Evolutionary conservation across 2,888 invertebrate species (phyloP), one percentile per base, ranked within the genome.

Genomic region (Stenichneumon culpator): DNA sequence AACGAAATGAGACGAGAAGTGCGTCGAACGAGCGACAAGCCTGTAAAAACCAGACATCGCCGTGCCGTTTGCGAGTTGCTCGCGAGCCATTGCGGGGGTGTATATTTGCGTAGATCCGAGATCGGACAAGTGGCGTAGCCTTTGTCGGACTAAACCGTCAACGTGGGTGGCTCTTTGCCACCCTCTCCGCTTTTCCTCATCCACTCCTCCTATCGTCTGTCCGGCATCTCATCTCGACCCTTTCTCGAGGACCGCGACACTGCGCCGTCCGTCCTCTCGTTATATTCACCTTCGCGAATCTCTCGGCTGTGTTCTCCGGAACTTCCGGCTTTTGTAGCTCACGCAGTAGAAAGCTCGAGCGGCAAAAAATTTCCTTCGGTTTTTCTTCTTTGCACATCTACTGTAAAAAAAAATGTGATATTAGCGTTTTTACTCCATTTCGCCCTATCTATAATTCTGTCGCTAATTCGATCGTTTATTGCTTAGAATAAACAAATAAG

Each of bases 91-190:
- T 70, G 89, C 88, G 90, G 89, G 91, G 91, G 88, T 89, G 90
- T 91, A 89, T 91, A 90, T 91, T 92, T 93, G 92, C 93, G 90
- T 93, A 93, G 93, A 93, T 92, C 92, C 89, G 87, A 92, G 92
- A 93, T 92, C 92, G 91, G 91, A 91, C 92, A 92, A 92, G 93
- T 92, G 92, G 91, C 89, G 84, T 88, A 88, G 89, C 89, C 90
- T 91, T 91, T 91, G 90, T 90, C 89, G 90, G 90, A 87, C 87
- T 87, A 85, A 81, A 87, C 87, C 90, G 89, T 87, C 91, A 84
- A 84, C 90, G 90, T 91, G 91, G 91, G 90, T 91, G 90, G 90
- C 88, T 89, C 83, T 82, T 86, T 73, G 84, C 85, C 83, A 88
- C 86, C 86, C 85, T 65, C 74, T 67, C 79, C 77, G 69, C 78